Base-by-base conservation (phyloP, 2,113 vertebrate species). In the Lasiurus cinereus region DNA sequence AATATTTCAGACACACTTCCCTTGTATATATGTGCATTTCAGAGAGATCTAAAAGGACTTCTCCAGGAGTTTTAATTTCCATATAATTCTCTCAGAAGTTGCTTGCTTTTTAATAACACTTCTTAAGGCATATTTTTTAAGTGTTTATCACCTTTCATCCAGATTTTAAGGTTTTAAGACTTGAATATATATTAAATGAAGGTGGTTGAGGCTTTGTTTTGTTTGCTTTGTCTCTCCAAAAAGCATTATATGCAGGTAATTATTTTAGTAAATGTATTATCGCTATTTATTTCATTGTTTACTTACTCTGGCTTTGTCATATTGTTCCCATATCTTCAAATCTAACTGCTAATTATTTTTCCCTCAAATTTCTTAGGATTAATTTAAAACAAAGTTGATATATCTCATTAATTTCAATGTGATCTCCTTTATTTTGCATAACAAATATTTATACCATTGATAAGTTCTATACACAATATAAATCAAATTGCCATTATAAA, bases 321-420 rank as follows among this genome's bases (percentile, higher is more conserved):
- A 89, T 74, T 92, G 91, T 39, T 96, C 56, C 78, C 52, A n/a
- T 76, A 74, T 83, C 92, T 82, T 73, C 43, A 78, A 79, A 48
- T 90, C 84, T 96, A 96, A 96, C 66, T 87, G 76, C 90, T 96
- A 79, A 90, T 94, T 93, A 93, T 74, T 56, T 54, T 86, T 83
- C 66, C 64, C 69, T 93, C 64, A 83, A 79, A 94, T 94, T 93
- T 94, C 88, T 96, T 83, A 94, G 74, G 83, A 93, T 96, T 91
- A 93, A 93, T 93, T 93, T 96, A 89, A 96, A 97, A 74, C 87
- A 83, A 94, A 96, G 43, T 91, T 89, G 93, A 83, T 92, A 93
- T 39, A 92, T 46, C 74, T 94, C 83, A 74, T 88, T 95, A n/a
- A 22, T 50, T 89, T 89, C 27, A 66, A 87, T 77, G 86, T 91